Base-by-base conservation (phyloP, 2,113 vertebrate genomes). In the Rutilus rutilus region DNA sequence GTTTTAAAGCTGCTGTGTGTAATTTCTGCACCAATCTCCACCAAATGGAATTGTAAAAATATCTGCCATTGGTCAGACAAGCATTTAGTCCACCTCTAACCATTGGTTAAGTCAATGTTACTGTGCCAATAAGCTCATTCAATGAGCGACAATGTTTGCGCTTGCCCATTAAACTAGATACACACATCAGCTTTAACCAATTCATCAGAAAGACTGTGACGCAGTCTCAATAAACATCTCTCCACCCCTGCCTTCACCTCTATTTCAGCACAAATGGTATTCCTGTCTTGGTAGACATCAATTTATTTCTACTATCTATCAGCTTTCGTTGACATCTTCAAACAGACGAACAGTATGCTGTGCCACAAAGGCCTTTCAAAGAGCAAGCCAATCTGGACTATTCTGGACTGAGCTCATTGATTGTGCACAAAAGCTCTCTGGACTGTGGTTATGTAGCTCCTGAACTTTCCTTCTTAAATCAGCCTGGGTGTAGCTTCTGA, bases 401-500 rank as follows among this genome's bases (percentile, higher is more conserved):
- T 79, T 79, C 10, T 62, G 77, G 33, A 62, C 23, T 59, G 36
- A 79, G 33, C 30, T 42, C 57, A 79, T 45, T 62, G 62, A 39
- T 36, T 21, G 57, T 3, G 33, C 33, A 25, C 57, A 21, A 9
- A 75, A 33, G 5, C 10, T 12, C 23, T 25, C 30, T 47, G 0
- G 42, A 47, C 71, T 75, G 23, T 75, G 42, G 23, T 75, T 42
- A 8, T 47, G 42, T 47, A 25, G 71, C 73, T 47, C n/a, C n/a
- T 75, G 42, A 50, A 2, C 36, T 42, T 4, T 12, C 50, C 75
- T 52, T 39, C 62, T 8, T 64, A 27, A 47, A 64, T 80, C 59
- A 64, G 76, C 73, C 73, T 50, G 9, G 73, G 42, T 50, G 73
- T 75, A 25, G n/a, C 42, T 17, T 50, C 42, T 75, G 73, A 75